These are phyloP conservation scores for Tenthredo amoena DNA, from an alignment of 2,888 invertebrate genomes.

Conservation along the genomic window DNA sequence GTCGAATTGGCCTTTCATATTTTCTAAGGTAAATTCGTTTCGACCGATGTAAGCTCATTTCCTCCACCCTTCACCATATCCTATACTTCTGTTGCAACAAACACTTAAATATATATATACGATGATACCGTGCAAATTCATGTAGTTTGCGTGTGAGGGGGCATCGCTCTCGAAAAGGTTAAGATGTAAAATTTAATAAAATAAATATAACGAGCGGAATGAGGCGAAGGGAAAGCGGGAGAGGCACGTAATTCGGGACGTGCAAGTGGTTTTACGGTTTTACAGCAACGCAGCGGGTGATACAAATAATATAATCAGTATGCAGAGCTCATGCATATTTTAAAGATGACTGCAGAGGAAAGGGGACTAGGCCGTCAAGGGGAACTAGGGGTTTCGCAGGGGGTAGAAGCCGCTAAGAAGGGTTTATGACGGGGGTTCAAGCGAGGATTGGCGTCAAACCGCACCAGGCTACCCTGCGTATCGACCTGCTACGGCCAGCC, in stretches of 20 bases:
- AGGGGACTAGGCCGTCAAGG: neutral
- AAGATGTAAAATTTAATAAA: constrained; percentile 34
- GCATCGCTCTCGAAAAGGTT: constrained; percentile 6
- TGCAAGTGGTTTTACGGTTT: constrained; percentile 54
- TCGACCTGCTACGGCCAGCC: constrained; percentile 66
- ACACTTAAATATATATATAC: neutral
- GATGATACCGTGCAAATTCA: constrained; percentile 4
- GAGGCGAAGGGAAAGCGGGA: constrained; percentile 6
- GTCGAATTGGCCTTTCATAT: neutral
- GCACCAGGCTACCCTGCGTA: constrained; percentile 71
- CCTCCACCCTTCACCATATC: neutral
- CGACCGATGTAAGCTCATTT: neutral
- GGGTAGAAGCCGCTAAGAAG: constrained; percentile 74
- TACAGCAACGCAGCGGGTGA: constrained; percentile 63
- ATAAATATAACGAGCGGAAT: constrained; percentile 37
- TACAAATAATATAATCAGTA: constrained; percentile 77
- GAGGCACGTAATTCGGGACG: constrained; percentile 55
- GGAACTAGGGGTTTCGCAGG: constrained; percentile 58
- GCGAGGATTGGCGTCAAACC: constrained; percentile 77
- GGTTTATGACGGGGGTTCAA: constrained; percentile 78
- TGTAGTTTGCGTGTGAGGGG: neutral
- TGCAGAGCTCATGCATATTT: constrained; percentile 77
- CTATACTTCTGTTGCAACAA: neutral
- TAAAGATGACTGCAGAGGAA: constrained; percentile 61
- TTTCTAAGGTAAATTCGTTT: neutral